Percentiles rank a stretch among this genome's conserved stretches.
Conservation (phyloP, 2,797 vertebrate species). For the Uromys caudimaculatus region DNA sequence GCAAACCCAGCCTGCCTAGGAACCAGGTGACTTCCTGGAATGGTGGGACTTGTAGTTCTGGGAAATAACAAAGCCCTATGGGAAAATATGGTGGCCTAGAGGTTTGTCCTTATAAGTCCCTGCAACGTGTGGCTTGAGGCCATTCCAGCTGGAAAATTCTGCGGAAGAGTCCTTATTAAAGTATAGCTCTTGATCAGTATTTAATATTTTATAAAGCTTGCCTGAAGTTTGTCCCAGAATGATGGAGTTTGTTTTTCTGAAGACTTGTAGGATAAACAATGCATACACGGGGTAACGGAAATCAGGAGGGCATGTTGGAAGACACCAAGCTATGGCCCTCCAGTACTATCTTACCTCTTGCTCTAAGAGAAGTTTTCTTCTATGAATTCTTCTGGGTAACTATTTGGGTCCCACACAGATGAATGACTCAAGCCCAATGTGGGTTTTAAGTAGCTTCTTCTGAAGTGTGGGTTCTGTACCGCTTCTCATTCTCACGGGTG, state of each 20-base stretch:
- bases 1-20: not conserved
- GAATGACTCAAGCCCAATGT: not conserved
- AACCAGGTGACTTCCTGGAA: not conserved
- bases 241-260: not conserved
- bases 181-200: not conserved
- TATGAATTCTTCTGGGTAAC: not conserved
- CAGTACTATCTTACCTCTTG: not conserved
- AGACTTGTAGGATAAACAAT: not conserved
- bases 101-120: not conserved
- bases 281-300: fast-evolving
- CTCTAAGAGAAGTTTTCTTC: not conserved
- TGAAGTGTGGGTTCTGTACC: not conserved
- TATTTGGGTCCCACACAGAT: not conserved
- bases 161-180: not conserved
- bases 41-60: not conserved
- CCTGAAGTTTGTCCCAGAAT: not conserved
- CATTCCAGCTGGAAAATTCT: not conserved
- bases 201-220: not conserved
- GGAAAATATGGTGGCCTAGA: not conserved
- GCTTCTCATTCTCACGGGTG: not conserved
- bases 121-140: not conserved
- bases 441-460: not conserved
- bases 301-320: no score
- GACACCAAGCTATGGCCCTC: no score
- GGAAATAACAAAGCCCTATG: not conserved